Percentiles rank a stretch among this genome's conserved stretches.
These are phyloP conservation scores for Parnassius smintheus DNA, from an alignment of 2,888 invertebrate species.

Conservation along the genomic window DNA sequence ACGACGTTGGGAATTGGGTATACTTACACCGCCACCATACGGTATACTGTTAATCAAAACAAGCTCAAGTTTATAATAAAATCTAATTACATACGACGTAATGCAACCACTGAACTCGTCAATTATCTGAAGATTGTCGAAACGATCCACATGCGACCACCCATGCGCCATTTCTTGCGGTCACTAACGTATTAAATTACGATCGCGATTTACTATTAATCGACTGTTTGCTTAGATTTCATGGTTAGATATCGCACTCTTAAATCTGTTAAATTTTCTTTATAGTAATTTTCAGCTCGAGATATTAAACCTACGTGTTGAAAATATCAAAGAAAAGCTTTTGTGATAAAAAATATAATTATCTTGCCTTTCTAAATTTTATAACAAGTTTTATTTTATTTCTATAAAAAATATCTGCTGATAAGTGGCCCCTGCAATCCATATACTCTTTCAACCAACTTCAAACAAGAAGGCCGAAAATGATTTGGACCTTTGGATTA, in stretches of 20 bases:
- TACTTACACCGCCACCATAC: no score
- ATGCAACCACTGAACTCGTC: conserved; percentile 40
- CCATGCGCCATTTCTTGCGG: conserved; percentile 52
- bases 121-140: conserved; percentile 54
- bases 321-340: no score
- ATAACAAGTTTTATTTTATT: no score
- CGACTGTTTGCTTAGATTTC: conserved; percentile 20
- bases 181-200: conserved; percentile 56
- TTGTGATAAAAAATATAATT: no score
- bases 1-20: no score
- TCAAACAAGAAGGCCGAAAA: no score
- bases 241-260: conserved; percentile 7
- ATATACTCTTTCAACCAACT: no score
- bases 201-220: conserved; percentile 45
- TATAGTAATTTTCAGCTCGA: conserved; percentile 6
- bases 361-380: no score
- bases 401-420: no score
- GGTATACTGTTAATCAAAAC: conserved; percentile 24
- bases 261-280: conserved; percentile 8
- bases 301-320: no score
- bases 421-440: no score
- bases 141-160: conserved; percentile 54
- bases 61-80: conserved; percentile 32
- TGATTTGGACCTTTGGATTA: no score
- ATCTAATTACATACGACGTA: conserved; percentile 22